Conservation (phyloP, 2,113 vertebrate genomes). For the Brienomyrus longianalis region DNA sequence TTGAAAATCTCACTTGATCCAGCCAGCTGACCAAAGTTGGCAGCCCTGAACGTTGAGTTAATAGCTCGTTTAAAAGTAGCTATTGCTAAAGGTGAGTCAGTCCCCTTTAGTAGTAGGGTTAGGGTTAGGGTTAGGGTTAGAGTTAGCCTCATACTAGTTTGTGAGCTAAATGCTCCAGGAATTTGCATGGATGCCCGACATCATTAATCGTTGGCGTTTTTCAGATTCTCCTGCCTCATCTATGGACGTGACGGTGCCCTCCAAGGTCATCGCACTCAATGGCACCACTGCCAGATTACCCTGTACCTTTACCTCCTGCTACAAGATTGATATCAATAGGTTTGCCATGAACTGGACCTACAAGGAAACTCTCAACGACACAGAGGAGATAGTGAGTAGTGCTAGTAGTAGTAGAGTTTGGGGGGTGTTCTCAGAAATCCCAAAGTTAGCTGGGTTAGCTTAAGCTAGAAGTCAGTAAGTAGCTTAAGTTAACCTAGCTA, state of each 20-base stretch:
- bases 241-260: slow-evolving; percentile 78
- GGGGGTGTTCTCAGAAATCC: neutral
- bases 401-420: too few relatives aligned
- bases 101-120: too few relatives aligned
- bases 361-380: slow-evolving; percentile 74
- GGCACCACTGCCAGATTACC: slow-evolving; percentile 75
- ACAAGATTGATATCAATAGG: slow-evolving; percentile 77
- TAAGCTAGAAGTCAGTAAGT: neutral
- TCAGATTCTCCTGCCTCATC: slow-evolving; percentile 52
- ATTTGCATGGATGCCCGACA: neutral
- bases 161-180: neutral
- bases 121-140: too few relatives aligned
- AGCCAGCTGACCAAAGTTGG: neutral
- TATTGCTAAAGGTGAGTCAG: neutral
- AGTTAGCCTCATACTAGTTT: neutral
- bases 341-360: slow-evolving; percentile 97
- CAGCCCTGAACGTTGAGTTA: neutral
- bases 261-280: slow-evolving; percentile 71
- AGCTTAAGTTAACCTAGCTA: neutral
- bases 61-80: neutral
- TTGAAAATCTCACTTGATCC: neutral
- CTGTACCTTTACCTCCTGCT: slow-evolving; percentile 92
- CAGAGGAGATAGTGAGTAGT: slow-evolving; percentile 75
- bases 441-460: neutral
- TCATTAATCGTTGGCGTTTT: neutral